Conservation (phyloP, 2,888 invertebrate genomes). For the Scaptomyza reducta region DNA sequence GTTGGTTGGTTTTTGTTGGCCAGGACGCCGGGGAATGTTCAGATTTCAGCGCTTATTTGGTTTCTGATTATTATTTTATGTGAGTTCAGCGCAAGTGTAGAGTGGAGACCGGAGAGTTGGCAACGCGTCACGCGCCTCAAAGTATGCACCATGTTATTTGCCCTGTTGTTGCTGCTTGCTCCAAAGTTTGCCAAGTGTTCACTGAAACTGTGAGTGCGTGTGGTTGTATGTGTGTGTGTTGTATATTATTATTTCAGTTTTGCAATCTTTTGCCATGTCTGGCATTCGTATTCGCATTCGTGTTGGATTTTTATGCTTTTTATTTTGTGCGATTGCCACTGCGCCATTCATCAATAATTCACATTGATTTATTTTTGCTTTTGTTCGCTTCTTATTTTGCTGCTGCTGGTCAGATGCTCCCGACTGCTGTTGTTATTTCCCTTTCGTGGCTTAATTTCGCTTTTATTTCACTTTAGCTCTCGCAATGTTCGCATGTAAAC, state of each 20-base stretch:
- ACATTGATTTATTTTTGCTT: conserved; percentile 66
- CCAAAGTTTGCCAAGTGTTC: conserved; percentile 29
- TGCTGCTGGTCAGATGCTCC: conserved; percentile 18
- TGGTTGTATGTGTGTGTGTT: conserved; percentile 3
- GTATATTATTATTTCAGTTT: conserved; percentile 70
- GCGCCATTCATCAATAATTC: conserved; percentile 80
- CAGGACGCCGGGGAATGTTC: conserved; percentile 33
- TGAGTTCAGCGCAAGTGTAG: conserved; percentile 14
- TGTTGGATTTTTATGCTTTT: conserved; percentile 39
- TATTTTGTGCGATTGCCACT: conserved; percentile 48
- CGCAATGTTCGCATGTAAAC: conserved; percentile 54
- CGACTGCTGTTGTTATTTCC: neutral
- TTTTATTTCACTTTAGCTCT: conserved; percentile 41
- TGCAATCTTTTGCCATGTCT: conserved; percentile 68
- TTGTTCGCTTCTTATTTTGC: conserved; percentile 34
- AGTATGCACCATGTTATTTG: conserved; percentile 74
- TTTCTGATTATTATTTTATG: conserved; percentile 80
- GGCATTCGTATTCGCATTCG: conserved; percentile 40
- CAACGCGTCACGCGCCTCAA: conserved; percentile 69
- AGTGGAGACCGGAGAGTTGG: conserved; percentile 23
- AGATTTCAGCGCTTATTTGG: conserved; percentile 78
- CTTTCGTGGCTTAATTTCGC: conserved; percentile 31
- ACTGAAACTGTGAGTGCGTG: conserved; percentile 4
- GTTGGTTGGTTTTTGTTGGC: neutral
- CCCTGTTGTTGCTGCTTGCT: conserved; percentile 69